Base-by-base conservation (phyloP, 1,140 invertebrate genomes). In the Ladona fulva region DNA sequence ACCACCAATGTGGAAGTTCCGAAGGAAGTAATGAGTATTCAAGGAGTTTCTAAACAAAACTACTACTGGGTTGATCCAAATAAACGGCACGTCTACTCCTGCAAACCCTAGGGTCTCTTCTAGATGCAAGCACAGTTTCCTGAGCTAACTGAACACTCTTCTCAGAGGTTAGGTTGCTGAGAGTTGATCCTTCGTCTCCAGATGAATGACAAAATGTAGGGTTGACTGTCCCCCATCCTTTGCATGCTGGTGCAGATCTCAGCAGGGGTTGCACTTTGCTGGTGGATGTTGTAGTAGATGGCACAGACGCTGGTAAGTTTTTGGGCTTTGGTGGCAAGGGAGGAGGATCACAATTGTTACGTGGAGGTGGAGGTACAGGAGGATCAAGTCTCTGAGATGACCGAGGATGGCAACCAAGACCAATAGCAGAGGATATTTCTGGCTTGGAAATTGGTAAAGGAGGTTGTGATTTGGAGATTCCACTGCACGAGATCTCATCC, bases 291-390 rank as follows among this genome's bases (percentile, higher is more conserved):
- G 52, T 12, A 19, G 52, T 6, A 66, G 52, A 66, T 75, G 74
- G 16, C 74, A 75, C 80, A 76, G 78, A 82, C 19, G 82, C 81
- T 52, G 82, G 77, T 25, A 85, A 80, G 81, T 83, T 84, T 81
- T 85, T 86, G 42, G 86, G 85, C 80, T 86, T 86, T 11, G 86
- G 86, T 29, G 85, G 86, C 74, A 86, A 80, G 0, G 86, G 86
- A 0, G 84, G 86, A 22, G 86, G 86, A 79, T 86, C 86, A 22
- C 82, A 82, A 42, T 83, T 80, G 80, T 85, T 86, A 10, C 79
- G 76, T 0, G 82, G 79, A 0, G 83, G 81, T 24, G 80, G 80
- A n/a, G 76, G 79, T 42, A 66, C 77, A 76, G 37, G 76, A 25
- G 42, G 74, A 11, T 8, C 80, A 78, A 66, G 59, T 75, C 79